Evolutionary conservation across 2,888 invertebrate species (phyloP), one percentile per base, ranked within the genome.

Genomic region (Mythimna vitellina): DNA sequence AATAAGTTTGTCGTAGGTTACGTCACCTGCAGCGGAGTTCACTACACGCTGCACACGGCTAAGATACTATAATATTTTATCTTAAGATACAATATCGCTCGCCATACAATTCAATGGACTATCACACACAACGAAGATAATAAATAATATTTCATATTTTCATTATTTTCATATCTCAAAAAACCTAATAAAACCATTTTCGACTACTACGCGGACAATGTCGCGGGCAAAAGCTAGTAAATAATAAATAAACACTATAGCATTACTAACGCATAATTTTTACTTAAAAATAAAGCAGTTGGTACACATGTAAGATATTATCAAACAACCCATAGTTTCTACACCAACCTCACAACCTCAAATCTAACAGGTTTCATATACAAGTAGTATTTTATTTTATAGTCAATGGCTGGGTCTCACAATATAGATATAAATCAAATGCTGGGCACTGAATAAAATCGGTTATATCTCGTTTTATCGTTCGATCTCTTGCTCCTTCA

Each of bases 391-490:
- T 83, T 76, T 85, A 79, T 84, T 74, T 76, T 78, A 79, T 78
- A 87, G 78, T 86, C 82, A 84, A 85, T 83, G 81, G 80, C 70
- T 67, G 77, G 83, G 81, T 84, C 89, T 90, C 89, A 95, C 94
- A 94, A 95, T 95, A 93, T 93, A 94, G 94, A 94, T 94, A 95
- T 94, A 94, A 94, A 95, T 94, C 95, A 94, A 90, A 82, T 54
- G 88, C 80, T 84, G 89, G 87, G 88, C 90, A 89, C 90, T 94
- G 95, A 94, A 95, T 94, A 93, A 94, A 93, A 94, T 94, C 93
- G 91, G 90, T 91, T 92, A 90, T 89, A 93, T 93, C 93, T 91
- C 87, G 86, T 81, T 89, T 90, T 91, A 93, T 93, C 93, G 89
- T 78, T 82, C 81, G 88, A 93, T 92, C 92, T 89, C 86, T 85